Evolutionary conservation across 1,140 invertebrate species (phyloP), one percentile per base, ranked within the genome.

Genomic region (Streblospio benedicti): DNA sequence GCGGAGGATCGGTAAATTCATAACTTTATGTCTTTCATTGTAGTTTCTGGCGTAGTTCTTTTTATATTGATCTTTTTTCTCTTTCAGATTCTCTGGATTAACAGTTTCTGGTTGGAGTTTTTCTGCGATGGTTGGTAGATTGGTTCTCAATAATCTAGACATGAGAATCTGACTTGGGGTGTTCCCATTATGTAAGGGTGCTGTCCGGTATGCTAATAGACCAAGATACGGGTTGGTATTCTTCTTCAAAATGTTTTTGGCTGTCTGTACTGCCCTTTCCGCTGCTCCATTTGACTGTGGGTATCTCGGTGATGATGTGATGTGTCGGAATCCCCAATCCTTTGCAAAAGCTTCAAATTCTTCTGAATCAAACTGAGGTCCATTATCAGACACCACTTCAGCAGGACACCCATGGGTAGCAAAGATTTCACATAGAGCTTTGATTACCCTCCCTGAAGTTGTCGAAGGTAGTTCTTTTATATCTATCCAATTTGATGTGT

Each of bases 401-500:
- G 64, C 57, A 23, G 67, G 67, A 14, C 67, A 67, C 16, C 65
- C 68, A 61, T 63, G 64, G 32, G 60, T 33, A 12, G 61, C 52
- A 54, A 59, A 69, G 12, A 63, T 61, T 6, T 45, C 51, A 43
- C 63, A 55, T 52, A 64, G 25, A 23, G 58, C 38, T 25, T 16
- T 63, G n/a, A 63, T 54, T 14, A 63, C 51, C 9, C 57, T 35
- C 18, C 45, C 2, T 1, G 62, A 28, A 6, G 64, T 57, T 1
- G 57, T 65, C 12, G 33, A 43, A n/a, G 55, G 6, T 53, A 69
- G 41, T 12, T 35, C 30, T 27, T 57, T 44, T 2, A 67, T 49
- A 52, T 69, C 65, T 32, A 64, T 52, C 45, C 60, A 69, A 14
- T 65, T 65, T 12, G 67, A 69, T 44, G 47, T 68, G 44, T 66